Evolutionary conservation across 35 echinoderm and acorn worm species (phyloP).

Genomic region (Heliocidaris tuberculata): DNA sequence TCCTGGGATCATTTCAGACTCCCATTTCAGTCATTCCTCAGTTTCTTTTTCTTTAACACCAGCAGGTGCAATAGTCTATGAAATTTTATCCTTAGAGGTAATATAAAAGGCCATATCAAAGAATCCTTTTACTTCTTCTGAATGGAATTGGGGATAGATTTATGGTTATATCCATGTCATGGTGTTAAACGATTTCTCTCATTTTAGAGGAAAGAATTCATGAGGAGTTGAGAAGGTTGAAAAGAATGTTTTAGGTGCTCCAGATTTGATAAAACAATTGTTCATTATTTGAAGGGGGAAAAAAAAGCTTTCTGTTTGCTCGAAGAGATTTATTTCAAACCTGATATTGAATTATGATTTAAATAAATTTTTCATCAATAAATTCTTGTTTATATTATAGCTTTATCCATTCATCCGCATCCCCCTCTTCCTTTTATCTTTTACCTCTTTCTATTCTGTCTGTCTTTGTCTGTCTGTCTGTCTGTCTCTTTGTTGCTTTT

Average conservation of each 20-base stretch:
- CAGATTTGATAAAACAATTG: too few species aligned
- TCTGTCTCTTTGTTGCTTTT: not conserved
- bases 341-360: too few species aligned
- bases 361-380: too few species aligned
- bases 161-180: not conserved
- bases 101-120: not conserved
- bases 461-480: not conserved
- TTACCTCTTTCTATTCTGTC: not conserved
- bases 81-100: not conserved
- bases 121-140: not conserved
- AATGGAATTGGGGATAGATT: not conserved
- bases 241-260: too few species aligned
- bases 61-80: not conserved
- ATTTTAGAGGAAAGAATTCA: not conserved
- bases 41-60: not conserved
- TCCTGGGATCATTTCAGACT: not conserved
- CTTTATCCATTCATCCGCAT: too few species aligned
- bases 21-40: not conserved
- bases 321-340: too few species aligned
- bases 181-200: not conserved
- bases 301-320: too few species aligned
- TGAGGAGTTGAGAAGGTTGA: too few species aligned
- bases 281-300: too few species aligned
- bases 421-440: too few species aligned
- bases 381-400: too few species aligned